Evolutionary conservation across 2,797 vertebrate genomes (phyloP).

Genomic region (Varecia variegata): DNA sequence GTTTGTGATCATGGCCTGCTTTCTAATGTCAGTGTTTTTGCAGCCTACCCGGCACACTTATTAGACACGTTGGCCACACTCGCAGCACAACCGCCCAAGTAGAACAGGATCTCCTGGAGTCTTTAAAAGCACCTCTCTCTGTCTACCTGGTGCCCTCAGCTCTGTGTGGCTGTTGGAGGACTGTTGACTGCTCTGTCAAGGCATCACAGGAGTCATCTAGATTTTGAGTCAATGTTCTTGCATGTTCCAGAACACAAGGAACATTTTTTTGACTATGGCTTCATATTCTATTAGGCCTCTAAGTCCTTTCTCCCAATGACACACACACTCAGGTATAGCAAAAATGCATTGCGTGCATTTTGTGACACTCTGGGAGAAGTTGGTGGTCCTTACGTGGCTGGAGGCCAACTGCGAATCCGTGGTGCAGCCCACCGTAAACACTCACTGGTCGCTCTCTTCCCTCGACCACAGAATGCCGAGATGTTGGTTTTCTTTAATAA

Average conservation of each 20-base stretch:
- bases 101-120: background rate
- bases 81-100: fast-evolving
- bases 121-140: background rate
- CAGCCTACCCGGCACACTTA: background rate
- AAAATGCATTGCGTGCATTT: fast-evolving
- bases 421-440: background rate
- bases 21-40: background rate
- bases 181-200: no score
- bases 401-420: background rate
- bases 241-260: background rate
- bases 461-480: background rate
- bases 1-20: background rate
- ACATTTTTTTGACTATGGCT: background rate
- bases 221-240: background rate
- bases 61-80: no score
- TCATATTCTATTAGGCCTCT: background rate
- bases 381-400: fast-evolving
- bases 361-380: background rate
- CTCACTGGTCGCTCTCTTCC: background rate
- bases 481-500: background rate
- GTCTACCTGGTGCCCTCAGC: background rate
- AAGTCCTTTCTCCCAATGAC: background rate
- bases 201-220: background rate
- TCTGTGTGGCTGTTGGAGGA: background rate
- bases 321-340: fast-evolving